Conservation (phyloP, 2,888 invertebrate species). For the Chrysodeixis includens region DNA sequence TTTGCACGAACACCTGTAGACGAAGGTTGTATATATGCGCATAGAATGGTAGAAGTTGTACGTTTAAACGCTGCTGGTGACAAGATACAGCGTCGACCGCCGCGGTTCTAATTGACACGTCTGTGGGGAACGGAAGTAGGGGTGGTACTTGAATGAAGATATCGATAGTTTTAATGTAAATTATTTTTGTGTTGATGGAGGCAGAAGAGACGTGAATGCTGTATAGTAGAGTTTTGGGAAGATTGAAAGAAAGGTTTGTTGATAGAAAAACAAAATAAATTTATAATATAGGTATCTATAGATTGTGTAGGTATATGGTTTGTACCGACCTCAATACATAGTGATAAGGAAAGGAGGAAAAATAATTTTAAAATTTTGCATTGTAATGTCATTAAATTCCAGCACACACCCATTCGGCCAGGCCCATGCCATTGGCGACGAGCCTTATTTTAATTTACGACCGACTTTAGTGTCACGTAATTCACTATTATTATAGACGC, state of each 20-base stretch:
- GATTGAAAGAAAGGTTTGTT: no score
- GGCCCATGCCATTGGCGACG: neutral
- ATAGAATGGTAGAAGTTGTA: conserved; percentile 23
- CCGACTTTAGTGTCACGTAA: neutral
- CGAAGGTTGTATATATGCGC: conserved; percentile 23
- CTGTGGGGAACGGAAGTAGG: conserved; percentile 65
- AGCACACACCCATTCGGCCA: neutral
- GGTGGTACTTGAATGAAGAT: conserved; percentile 14
- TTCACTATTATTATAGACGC: conserved; percentile 1
- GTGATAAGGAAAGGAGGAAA: no score
- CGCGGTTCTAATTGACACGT: conserved; percentile 78
- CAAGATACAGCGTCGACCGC: conserved; percentile 64
- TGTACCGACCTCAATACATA: no score
- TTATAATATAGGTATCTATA: no score
- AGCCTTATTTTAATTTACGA: neutral
- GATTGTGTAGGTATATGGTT: no score
- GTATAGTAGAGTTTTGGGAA: no score
- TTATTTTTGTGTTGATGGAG: no score
- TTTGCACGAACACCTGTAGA: conserved; percentile 34
- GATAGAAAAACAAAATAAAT: no score
- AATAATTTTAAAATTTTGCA: no score
- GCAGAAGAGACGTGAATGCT: no score
- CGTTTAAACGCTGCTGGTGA: conserved; percentile 65
- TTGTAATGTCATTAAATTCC: neutral
- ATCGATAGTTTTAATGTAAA: no score